These are phyloP conservation scores for Petrocephalus schoutedeni DNA, from an alignment of 2,797 vertebrate genomes.

Conservation along the genomic window DNA sequence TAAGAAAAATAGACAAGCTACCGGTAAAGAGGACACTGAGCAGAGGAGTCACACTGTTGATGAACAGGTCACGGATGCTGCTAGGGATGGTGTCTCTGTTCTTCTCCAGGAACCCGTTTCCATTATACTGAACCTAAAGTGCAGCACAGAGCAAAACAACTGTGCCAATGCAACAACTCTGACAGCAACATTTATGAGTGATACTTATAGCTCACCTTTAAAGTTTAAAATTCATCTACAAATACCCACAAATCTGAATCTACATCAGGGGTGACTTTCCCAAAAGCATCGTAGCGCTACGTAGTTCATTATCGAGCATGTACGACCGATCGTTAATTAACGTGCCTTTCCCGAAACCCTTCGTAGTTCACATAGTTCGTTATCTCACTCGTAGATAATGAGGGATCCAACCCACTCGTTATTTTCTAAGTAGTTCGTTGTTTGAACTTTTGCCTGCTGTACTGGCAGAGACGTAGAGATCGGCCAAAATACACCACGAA, in stretches of 20 bases:
- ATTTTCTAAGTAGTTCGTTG: too few species aligned
- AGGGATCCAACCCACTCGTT: too few species aligned
- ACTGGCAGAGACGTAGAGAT: too few species aligned
- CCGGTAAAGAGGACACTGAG: constrained; percentile 66
- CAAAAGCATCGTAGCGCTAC: too few species aligned
- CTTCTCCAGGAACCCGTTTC: constrained; percentile 64
- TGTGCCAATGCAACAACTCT: neutral
- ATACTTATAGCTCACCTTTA: neutral
- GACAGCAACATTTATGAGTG: neutral
- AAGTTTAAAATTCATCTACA: neutral
- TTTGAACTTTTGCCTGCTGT: too few species aligned
- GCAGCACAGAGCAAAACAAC: constrained; percentile 10
- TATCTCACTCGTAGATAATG: too few species aligned
- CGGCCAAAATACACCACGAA: too few species aligned
- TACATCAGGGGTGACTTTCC: neutral
- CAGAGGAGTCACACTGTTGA: constrained; percentile 61
- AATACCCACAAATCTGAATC: neutral
- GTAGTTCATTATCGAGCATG: too few species aligned
- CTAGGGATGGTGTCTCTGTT: constrained; percentile 67
- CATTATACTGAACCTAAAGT: constrained; percentile 60
- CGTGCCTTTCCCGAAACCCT: too few species aligned
- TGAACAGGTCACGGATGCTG: constrained; percentile 58
- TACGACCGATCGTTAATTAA: too few species aligned
- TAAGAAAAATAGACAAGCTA: constrained; percentile 13
- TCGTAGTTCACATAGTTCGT: too few species aligned